Percentiles rank a stretch among this genome's conserved stretches.
These are phyloP conservation scores for Coendou prehensilis DNA, from an alignment of 2,797 vertebrate genomes.

Conservation along the genomic window DNA sequence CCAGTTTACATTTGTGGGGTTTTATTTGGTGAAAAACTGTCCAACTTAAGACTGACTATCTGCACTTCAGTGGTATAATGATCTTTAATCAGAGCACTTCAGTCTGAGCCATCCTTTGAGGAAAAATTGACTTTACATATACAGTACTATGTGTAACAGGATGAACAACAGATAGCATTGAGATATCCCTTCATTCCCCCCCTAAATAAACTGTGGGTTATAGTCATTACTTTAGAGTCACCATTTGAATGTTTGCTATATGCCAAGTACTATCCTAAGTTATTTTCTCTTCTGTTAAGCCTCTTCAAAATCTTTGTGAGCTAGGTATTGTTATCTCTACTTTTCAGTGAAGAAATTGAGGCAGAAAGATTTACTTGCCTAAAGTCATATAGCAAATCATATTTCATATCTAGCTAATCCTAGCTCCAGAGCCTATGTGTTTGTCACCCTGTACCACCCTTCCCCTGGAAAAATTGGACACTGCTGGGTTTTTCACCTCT, in stretches of 20 bases:
- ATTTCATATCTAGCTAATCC: conserved; percentile 7
- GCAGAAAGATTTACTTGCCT: background rate
- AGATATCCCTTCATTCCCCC: background rate
- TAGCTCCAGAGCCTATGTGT: background rate
- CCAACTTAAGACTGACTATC: background rate
- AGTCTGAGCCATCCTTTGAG: conserved; percentile 34
- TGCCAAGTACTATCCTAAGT: background rate
- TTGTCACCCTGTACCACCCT: background rate
- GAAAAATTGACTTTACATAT: conserved; percentile 11
- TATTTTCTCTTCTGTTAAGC: conserved; percentile 44
- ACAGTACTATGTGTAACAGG: conserved; percentile 21
- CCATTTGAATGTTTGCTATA: conserved; percentile 11
- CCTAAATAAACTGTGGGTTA: background rate
- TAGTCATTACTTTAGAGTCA: background rate
- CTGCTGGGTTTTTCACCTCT: conserved; percentile 39
- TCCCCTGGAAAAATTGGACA: conserved; percentile 3
- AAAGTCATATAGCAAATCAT: conserved; percentile 46
- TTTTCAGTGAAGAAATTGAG: conserved; percentile 59
- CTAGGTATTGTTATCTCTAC: background rate
- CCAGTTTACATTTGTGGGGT: conserved; percentile 46
- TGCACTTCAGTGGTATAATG: background rate
- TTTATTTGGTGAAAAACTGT: conserved; percentile 54
- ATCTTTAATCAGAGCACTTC: conserved; percentile 23
- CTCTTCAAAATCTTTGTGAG: background rate
- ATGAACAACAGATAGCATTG: conserved; percentile 55